A percentile compares a stretch with the other conserved stretches of the same genome.
phyloP scores from a whole-genome alignment of 2,113 vertebrate genomes.

The Platysternon megacephalum region DNA sequence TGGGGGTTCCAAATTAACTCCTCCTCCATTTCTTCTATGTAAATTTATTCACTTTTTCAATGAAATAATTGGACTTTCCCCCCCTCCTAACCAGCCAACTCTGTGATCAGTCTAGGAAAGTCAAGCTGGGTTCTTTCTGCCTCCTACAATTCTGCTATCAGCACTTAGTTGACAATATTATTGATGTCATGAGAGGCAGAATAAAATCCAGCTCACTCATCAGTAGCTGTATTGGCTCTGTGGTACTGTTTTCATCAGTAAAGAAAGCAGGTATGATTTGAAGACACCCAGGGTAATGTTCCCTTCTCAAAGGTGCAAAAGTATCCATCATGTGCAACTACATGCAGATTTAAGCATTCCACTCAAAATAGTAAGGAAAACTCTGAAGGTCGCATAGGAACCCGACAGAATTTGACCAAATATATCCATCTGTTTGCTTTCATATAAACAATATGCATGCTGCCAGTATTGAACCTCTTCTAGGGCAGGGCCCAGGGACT shows the following conservation, averaged over 20 bases:
- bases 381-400: slow-evolving; percentile 66
- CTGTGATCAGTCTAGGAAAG: background rate
- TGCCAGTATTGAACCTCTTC: slow-evolving; percentile 60
- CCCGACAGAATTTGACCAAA: slow-evolving; percentile 66
- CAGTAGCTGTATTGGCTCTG: slow-evolving; percentile 23
- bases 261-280: background rate
- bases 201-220: slow-evolving; percentile 45
- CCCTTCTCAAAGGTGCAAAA: slow-evolving; percentile 20
- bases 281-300: background rate
- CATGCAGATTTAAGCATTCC: slow-evolving; percentile 62
- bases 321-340: slow-evolving; percentile 8
- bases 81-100: background rate
- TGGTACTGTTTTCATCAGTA: background rate
- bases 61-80: background rate
- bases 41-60: background rate
- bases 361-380: slow-evolving; percentile 61
- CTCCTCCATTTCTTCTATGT: background rate
- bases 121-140: slow-evolving; percentile 33
- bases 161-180: slow-evolving; percentile 42
- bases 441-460: slow-evolving; percentile 64
- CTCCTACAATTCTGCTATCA: slow-evolving; percentile 29
- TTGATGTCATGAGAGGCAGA: slow-evolving; percentile 29
- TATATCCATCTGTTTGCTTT: slow-evolving; percentile 67
- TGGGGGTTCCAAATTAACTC: background rate
- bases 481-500: slow-evolving; percentile 70